Base-by-base conservation (phyloP, 2,797 vertebrate species). In the Esox masquinongy region DNA sequence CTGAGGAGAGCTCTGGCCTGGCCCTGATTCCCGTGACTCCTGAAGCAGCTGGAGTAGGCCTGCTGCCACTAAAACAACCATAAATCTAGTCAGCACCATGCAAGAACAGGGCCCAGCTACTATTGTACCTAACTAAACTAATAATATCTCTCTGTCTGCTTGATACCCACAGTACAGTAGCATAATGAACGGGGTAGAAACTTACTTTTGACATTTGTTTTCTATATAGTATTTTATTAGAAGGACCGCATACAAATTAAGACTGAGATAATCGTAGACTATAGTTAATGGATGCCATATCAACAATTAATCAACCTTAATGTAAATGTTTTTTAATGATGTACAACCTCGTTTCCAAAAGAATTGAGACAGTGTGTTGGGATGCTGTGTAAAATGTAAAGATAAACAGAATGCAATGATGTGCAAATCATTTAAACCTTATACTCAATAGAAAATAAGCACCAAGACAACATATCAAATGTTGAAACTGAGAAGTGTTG, bases 1-100 rank as follows among this genome's bases (percentile, higher is more conserved):
- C 49, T 66, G 79, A 79, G 75, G 77, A 74, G 70, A 47, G 53
- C 74, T 69, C 77, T 72, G 64, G 51, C 79, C 67, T 68, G 66
- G 43, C 75, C 31, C 77, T 87, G 80, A 86, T 87, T 88, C 82
- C 85, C 83, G 84, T 86, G 88, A 87, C 85, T 85, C 77, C 72
- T 61, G 63, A 68, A 76, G 84, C 86, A 87, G 86, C 86, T 89
- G 86, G 75, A 81, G 26, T 34, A 53, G 72, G 76, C 72, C 73
- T 74, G 68, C 81, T 77, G 75, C 85, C 79, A 72, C 78, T 82
- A 83, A 84, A 85, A 80, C 67, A 34, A 64, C 73, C 78, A 86
- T 87, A 88, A 89, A 88, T 89, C 88, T 88, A 63, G 50, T 73
- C 63, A 63, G 61, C 78, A 59, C 76, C 70, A 71, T n/a, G 14